These are phyloP conservation scores for Urophycis tenuis DNA, from an alignment of 2,797 vertebrate genomes.

Conservation along the genomic window DNA sequence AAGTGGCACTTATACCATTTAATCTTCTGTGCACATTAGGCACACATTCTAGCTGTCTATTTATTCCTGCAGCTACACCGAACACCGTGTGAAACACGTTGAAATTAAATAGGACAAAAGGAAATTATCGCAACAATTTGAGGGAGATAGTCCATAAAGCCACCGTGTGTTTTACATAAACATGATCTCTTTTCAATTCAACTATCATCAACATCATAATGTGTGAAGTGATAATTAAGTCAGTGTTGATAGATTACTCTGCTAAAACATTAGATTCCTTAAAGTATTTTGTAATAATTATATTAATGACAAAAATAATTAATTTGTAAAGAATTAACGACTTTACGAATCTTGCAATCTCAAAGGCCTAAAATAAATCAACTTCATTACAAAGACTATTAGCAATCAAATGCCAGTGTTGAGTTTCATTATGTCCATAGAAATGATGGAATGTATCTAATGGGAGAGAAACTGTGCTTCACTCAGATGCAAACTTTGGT, in stretches of 20 bases:
- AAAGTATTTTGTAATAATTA: conserved; percentile 6
- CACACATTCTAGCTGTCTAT: background rate
- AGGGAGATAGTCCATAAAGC: background rate
- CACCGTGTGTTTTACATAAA: background rate
- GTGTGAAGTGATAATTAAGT: conserved; percentile 9
- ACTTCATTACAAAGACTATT: background rate
- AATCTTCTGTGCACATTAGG: background rate
- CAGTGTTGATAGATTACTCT: background rate
- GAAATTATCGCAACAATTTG: too few species aligned
- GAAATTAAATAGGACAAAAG: background rate
- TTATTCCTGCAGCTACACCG: background rate
- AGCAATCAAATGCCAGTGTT: conserved; percentile 4
- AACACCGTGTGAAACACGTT: background rate
- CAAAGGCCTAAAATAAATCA: conserved; percentile 1
- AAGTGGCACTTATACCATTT: background rate
- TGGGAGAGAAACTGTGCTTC: conserved; percentile 26
- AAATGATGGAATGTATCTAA: conserved; percentile 36
- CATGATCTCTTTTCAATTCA: background rate
- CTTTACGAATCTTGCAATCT: background rate
- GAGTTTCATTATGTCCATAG: conserved; percentile 7
- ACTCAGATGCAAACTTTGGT: conserved; percentile 49
- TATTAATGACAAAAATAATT: background rate
- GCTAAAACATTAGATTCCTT: conserved; percentile 7
- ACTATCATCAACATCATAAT: conserved; percentile 2
- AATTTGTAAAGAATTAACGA: background rate